Base-by-base conservation (phyloP, 2,888 invertebrate genomes). In the Oxyteleia sp. region DNA sequence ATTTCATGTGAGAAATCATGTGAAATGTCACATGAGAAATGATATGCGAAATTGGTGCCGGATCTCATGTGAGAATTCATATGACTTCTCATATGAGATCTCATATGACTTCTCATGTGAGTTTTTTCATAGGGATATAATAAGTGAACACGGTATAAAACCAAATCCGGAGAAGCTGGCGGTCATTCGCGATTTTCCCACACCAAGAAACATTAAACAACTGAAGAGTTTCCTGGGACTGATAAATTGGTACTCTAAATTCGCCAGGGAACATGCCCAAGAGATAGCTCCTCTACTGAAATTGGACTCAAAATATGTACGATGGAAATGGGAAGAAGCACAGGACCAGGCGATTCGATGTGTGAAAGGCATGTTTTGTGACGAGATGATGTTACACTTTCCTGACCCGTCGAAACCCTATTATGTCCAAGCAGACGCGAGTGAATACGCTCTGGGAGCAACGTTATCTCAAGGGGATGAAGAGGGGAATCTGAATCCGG, bases 371-470 rank as follows among this genome's bases (percentile, higher is more conserved):
- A 4, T 53, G n/a, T 47, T 53, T 41, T 7, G 41, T 32, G 8
- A 84, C 53, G 15, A 16, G 7, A 15, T 49, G 1, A 10, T 64
- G 0, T 11, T 79, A 7, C 43, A 23, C 8, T 63, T 43, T 45
- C 64, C 38, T 53, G 49, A 29, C 45, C 45, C n/a, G 2, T 55
- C 18, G 51, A 76, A 2, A 63, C 74, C 0, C 79, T 66, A 38
- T 15, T 8, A 20, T 4, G n/a, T 66, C 10, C 20, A 26, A 3
- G 47, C 49, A 0, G 64, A 85, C 29, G 41, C 86, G 53, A 69
- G 84, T 35, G 75, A 86, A 55, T 1, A 32, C 13, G 63, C 63
- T 51, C 5, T 88, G 26, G 64, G 80, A 35, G 16, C 66, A 1
- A 29, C 78, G 0, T 13, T 82, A 11, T 63, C 38, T 11, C 83